Evolutionary conservation across 2,113 vertebrate genomes (phyloP).

Genomic region (Narcine bancroftii): DNA sequence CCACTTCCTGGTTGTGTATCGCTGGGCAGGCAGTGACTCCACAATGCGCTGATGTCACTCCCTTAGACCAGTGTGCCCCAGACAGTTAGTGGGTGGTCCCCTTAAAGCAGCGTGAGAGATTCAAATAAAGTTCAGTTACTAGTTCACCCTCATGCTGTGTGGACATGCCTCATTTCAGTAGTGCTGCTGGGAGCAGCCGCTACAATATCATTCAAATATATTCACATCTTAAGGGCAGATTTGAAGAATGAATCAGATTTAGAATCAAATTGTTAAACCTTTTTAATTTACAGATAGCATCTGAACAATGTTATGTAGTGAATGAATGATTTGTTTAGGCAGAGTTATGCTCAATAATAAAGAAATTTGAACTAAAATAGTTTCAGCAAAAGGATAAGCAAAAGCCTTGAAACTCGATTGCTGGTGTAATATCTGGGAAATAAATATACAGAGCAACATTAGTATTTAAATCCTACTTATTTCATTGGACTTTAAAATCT

Average conservation of each 20-base stretch:
- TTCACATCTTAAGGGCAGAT: neutral
- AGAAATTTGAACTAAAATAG: neutral
- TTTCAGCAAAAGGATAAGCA: neutral
- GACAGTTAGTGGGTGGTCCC: no score
- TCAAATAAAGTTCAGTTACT: no score
- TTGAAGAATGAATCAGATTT: neutral
- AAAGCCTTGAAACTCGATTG: neutral
- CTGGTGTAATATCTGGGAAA: neutral
- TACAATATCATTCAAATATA: no score
- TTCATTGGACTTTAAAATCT: neutral
- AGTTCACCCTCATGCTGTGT: no score
- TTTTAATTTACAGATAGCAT: neutral
- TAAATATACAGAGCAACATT: neutral
- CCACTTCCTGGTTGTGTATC: no score
- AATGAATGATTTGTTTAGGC: neutral
- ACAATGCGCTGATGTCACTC: no score
- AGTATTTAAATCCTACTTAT: neutral
- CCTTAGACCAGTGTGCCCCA: no score
- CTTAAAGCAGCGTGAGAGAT: no score
- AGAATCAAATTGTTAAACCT: neutral
- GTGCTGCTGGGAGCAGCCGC: no score
- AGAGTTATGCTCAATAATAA: neutral
- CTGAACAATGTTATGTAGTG: neutral
- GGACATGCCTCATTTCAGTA: no score
- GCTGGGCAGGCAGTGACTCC: no score